Conservation (phyloP, 2,888 invertebrate species). For the Mechanitis mazaeus region DNA sequence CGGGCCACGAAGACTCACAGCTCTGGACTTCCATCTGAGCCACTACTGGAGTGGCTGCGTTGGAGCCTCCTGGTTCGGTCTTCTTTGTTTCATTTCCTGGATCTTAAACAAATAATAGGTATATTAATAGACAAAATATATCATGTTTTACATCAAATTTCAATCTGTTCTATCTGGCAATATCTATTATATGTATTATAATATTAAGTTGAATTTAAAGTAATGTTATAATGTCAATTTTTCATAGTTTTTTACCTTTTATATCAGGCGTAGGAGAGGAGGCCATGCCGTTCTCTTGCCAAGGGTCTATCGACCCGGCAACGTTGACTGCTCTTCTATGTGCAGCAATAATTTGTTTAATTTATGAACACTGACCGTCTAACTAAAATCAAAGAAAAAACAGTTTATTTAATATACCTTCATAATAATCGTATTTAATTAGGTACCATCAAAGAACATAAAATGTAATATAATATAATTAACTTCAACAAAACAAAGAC, state of each 20-base stretch:
- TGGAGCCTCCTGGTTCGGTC: constrained; percentile 80
- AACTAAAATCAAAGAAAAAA: neutral
- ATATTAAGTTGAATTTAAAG: too few species aligned
- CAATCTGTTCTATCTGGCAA: too few species aligned
- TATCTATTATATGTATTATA: too few species aligned
- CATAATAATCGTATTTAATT: too few species aligned
- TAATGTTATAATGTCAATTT: too few species aligned
- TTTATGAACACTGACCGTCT: neutral
- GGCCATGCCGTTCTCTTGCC: constrained; percentile 88
- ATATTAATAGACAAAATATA: too few species aligned
- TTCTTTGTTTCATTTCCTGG: constrained; percentile 74
- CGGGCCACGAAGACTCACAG: constrained; percentile 77
- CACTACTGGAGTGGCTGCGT: constrained; percentile 41
- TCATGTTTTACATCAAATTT: too few species aligned
- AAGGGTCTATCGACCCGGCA: constrained; percentile 93
- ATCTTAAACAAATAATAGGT: constrained; percentile 43
- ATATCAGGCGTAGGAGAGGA: constrained; percentile 84
- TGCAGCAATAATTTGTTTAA: constrained; percentile 31
- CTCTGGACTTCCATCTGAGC: constrained; percentile 81
- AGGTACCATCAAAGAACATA: too few species aligned
- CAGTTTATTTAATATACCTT: too few species aligned
- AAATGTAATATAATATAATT: too few species aligned
- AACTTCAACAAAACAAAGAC: too few species aligned
- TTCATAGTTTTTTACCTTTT: constrained; percentile 61
- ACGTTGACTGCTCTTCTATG: constrained; percentile 87